Percentiles rank a stretch among this genome's conserved stretches.
Evolutionary conservation across 2,797 vertebrate genomes (phyloP).

Genomic region (Eulemur mongoz): DNA sequence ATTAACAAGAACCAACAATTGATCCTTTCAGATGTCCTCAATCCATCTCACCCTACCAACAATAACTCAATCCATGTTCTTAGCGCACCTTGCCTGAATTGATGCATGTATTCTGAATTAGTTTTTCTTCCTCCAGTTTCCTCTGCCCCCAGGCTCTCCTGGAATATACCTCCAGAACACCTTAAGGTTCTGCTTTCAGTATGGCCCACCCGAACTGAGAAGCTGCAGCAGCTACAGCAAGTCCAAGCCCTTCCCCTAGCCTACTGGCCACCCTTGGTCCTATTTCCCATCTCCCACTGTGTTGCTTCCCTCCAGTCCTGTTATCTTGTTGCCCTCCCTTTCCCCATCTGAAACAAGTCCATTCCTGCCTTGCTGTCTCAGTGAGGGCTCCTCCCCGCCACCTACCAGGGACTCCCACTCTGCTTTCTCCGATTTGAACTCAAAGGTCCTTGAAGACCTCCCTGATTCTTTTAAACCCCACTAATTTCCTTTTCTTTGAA

Average conservation of each 20-base stretch:
- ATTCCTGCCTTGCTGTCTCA: not conserved
- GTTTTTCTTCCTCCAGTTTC: not conserved
- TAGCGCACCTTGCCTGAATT: not conserved
- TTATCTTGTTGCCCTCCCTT: not conserved
- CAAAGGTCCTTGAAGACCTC: not conserved
- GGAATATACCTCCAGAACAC: not conserved
- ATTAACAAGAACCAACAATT: not conserved
- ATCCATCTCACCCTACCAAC: not conserved
- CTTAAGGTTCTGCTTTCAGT: not conserved
- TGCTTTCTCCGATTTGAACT: not conserved
- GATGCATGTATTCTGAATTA: not conserved
- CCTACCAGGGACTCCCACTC: not conserved
- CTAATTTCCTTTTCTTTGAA: not conserved
- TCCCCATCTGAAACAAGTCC: not conserved
- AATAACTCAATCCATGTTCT: not conserved
- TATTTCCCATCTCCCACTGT: not conserved
- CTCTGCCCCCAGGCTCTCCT: not conserved
- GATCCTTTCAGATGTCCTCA: not conserved
- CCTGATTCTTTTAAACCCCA: not conserved
- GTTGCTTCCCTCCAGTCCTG: not conserved
- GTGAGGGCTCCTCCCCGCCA: not conserved
- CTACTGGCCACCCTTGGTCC: not conserved
- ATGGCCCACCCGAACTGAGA: not conserved
- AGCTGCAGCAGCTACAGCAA: not conserved
- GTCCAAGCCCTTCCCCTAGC: not conserved